A percentile compares a stretch with the other conserved stretches of the same genome.
Evolutionary conservation across 2,113 vertebrate genomes (phyloP).

Genomic region (Rhinogobius similis): DNA sequence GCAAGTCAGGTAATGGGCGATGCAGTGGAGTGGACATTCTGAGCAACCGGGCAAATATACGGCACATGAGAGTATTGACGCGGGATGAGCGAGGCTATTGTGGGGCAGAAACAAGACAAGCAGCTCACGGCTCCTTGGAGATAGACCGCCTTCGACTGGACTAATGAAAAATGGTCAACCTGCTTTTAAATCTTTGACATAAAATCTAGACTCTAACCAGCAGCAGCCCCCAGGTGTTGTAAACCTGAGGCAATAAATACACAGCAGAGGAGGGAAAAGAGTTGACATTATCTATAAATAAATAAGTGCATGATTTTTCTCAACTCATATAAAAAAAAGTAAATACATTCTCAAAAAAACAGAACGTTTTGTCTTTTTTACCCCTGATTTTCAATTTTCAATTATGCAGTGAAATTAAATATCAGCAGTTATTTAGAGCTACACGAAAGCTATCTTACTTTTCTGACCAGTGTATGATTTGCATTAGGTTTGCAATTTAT

Average conservation of each 20-base stretch:
- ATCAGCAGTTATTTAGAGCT: too few species aligned
- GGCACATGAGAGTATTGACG: conserved; percentile 54
- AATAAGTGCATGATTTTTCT: not conserved
- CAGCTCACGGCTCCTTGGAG: conserved; percentile 44
- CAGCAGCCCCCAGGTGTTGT: conserved; percentile 21
- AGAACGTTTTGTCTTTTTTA: too few species aligned
- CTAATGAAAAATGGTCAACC: conserved; percentile 57
- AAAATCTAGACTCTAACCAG: conserved; percentile 35
- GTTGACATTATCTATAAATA: not conserved
- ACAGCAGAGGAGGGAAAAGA: not conserved
- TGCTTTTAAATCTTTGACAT: conserved; percentile 50
- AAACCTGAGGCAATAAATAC: conserved; percentile 20
- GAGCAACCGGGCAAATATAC: conserved; percentile 56
- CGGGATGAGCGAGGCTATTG: conserved; percentile 55
- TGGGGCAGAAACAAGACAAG: conserved; percentile 50
- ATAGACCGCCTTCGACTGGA: conserved; percentile 39
- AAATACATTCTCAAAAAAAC: not conserved
- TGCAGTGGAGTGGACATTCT: conserved; percentile 36
- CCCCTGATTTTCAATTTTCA: too few species aligned
- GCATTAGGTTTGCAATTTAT: too few species aligned
- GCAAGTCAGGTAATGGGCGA: conserved; percentile 48
- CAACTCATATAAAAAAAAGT: too few species aligned
- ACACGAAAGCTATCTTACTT: too few species aligned
- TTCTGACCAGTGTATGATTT: too few species aligned
- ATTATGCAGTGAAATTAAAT: too few species aligned